These are phyloP conservation scores for Brachyptera putata DNA, from an alignment of 2,888 invertebrate genomes.

Conservation along the genomic window DNA sequence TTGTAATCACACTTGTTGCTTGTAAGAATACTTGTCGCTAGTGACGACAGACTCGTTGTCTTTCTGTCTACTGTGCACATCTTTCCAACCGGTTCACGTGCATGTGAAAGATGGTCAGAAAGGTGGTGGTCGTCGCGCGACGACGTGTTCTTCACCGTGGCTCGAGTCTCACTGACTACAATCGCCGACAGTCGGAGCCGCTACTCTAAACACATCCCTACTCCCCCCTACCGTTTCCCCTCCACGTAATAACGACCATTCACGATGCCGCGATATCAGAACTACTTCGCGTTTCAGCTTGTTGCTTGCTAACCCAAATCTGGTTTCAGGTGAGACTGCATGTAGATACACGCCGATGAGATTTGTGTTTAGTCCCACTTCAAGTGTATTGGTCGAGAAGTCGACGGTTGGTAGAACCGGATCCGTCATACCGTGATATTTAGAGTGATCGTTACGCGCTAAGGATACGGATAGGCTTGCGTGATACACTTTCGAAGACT, in stretches of 20 bases:
- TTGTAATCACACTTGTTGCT: constrained; percentile 22
- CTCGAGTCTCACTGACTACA: background rate
- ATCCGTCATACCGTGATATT: constrained; percentile 16
- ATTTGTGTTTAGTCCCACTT: constrained; percentile 24
- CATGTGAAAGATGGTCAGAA: too few relatives aligned
- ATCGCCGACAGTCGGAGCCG: background rate
- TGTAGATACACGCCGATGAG: constrained; percentile 15
- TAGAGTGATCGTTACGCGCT: constrained; percentile 13
- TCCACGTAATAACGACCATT: constrained; percentile 23
- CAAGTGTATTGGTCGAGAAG: background rate
- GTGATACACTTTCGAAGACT: constrained; percentile 16
- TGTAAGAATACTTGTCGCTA: constrained; percentile 11
- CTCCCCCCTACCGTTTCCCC: constrained; percentile 24
- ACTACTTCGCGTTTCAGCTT: constrained; percentile 14
- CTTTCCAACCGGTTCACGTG: background rate
- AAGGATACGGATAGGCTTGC: background rate
- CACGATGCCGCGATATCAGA: too few relatives aligned
- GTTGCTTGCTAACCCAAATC: constrained; percentile 29
- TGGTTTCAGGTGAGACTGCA: constrained; percentile 31
- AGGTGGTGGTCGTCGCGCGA: background rate
- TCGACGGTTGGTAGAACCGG: constrained; percentile 2
- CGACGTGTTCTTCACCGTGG: background rate
- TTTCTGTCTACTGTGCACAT: constrained; percentile 1
- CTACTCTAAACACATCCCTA: constrained; percentile 26
- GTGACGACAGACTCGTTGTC: constrained; percentile 35